phyloP scores from a whole-genome alignment of 1,140 invertebrate genomes.

The Ceratina japonica region DNA sequence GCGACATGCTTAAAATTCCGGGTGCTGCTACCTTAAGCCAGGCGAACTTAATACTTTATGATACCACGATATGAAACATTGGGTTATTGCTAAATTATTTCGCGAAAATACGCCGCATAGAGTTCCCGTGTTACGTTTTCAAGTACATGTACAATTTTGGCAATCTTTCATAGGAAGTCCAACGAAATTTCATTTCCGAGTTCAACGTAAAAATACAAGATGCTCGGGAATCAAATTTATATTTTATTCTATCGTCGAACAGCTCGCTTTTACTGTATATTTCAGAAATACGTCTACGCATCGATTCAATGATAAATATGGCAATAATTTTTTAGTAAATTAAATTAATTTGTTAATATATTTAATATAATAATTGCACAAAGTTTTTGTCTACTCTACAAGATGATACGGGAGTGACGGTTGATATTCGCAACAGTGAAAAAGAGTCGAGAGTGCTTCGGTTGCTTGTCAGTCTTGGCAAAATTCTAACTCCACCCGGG shows the following conservation, averaged over 20 bases:
- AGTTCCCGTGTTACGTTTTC: not conserved
- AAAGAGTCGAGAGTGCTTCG: not conserved
- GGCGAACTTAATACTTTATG: constrained; percentile 2
- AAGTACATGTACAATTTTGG: too few species aligned
- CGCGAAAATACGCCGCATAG: not conserved
- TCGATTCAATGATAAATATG: too few species aligned
- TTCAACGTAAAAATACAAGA: not conserved
- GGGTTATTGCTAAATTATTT: constrained; percentile 11
- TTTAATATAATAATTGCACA: too few species aligned
- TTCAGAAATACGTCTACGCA: too few species aligned
- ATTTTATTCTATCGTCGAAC: too few species aligned
- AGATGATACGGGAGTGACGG: not conserved
- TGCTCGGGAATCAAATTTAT: not conserved
- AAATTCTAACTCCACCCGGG: not conserved
- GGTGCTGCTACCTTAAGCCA: not conserved
- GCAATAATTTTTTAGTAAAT: too few species aligned
- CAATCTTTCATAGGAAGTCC: not conserved
- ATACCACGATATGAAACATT: constrained; percentile 12
- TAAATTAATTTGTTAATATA: too few species aligned
- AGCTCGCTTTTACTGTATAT: too few species aligned
- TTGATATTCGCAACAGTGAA: not conserved
- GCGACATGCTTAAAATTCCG: not conserved
- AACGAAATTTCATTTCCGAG: not conserved
- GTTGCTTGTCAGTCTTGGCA: not conserved
- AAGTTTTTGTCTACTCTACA: too few species aligned